Conservation (phyloP, 2,797 vertebrate genomes). For the Garrulus glandarius region DNA sequence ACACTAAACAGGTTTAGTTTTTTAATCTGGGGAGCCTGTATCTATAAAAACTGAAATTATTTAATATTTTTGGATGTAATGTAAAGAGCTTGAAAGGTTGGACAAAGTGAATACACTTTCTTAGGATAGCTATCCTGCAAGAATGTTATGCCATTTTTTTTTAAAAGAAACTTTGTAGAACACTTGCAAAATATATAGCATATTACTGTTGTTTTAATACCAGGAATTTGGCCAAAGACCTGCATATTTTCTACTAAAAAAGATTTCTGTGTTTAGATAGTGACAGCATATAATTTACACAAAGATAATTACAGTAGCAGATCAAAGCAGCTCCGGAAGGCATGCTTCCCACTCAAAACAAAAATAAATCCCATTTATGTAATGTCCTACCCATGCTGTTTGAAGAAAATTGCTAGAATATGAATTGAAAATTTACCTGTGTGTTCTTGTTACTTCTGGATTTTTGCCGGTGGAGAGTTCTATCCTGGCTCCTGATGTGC, state of each 20-base stretch:
- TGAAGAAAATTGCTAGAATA: conserved; percentile 62
- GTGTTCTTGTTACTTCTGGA: conserved; percentile 54
- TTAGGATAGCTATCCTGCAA: background rate
- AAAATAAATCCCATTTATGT: conserved; percentile 5
- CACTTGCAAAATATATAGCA: background rate
- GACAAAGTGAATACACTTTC: background rate
- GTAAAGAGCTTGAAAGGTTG: background rate
- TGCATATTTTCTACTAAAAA: background rate
- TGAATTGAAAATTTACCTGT: conserved; percentile 74
- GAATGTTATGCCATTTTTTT: background rate
- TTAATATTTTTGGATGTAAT: background rate
- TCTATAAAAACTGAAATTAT: background rate
- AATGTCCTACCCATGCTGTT: background rate
- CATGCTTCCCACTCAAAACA: background rate
- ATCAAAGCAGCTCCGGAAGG: conserved; percentile 36
- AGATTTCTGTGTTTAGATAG: background rate
- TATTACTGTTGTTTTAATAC: background rate
- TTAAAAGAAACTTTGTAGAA: conserved; percentile 8
- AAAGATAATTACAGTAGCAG: conserved; percentile 54
- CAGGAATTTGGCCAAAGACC: conserved; percentile 3
- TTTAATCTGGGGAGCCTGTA: background rate
- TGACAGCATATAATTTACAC: conserved; percentile 24
- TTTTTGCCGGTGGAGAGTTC: conserved; percentile 35
- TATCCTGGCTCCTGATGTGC: conserved; percentile 62
- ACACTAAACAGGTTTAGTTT: background rate